Evolutionary conservation across 1,140 invertebrate species (phyloP).

Genomic region (Octopus bimaculoides): DNA sequence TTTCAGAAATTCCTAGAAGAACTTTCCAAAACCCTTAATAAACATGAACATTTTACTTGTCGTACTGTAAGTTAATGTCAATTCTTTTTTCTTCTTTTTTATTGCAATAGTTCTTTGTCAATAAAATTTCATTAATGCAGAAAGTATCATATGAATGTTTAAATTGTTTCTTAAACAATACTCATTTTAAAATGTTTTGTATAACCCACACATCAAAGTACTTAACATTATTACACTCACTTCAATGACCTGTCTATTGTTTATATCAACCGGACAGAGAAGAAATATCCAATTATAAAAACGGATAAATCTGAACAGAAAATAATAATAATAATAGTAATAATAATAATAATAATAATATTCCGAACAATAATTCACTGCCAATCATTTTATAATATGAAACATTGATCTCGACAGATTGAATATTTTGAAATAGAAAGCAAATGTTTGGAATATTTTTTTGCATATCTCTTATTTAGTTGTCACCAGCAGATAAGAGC

Average conservation of each 20-base stretch:
- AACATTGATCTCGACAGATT: neutral
- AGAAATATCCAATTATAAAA: no score
- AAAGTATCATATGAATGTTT: no score
- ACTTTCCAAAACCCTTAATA: slow-evolving; percentile 84
- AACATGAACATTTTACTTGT: slow-evolving; percentile 87
- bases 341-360: neutral
- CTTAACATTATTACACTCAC: neutral
- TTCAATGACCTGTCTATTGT: neutral
- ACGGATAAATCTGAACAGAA: no score
- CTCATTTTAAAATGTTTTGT: neutral
- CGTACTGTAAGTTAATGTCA: slow-evolving; percentile 63
- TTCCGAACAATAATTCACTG: neutral
- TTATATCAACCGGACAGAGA: no score
- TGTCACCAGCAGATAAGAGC: slow-evolving; percentile 56
- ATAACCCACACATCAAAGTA: neutral
- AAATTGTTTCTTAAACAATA: neutral
- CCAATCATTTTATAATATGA: neutral
- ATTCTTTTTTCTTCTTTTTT: neutral
- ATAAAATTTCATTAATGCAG: neutral
- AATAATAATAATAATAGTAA: no score
- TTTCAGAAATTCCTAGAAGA: slow-evolving; percentile 80
- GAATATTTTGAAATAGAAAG: no score
- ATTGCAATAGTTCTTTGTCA: neutral
- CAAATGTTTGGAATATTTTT: neutral
- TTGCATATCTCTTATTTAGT: slow-evolving; percentile 32